phyloP scores from a whole-genome alignment of 2,888 invertebrate species.

The Eupeodes latifasciatus region DNA sequence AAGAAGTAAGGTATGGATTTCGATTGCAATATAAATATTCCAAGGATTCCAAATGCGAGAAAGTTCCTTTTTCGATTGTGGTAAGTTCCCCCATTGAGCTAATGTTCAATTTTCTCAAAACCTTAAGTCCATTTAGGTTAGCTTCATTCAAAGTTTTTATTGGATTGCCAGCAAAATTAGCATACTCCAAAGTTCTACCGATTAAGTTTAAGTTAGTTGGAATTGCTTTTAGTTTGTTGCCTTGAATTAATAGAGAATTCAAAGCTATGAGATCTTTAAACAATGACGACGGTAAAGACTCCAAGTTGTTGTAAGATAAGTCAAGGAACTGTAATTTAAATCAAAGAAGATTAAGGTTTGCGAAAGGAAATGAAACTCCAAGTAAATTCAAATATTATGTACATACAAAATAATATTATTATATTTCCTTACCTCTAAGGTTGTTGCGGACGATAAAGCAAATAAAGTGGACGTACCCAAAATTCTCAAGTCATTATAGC shows the following conservation, averaged over 20 bases:
- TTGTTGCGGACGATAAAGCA: slow-evolving; percentile 85
- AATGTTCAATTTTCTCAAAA: slow-evolving; percentile 86
- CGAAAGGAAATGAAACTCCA: no score
- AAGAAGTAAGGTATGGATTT: slow-evolving; percentile 85
- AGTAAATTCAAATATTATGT: no score
- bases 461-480: slow-evolving; percentile 86
- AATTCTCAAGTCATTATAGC: slow-evolving; percentile 87
- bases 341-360: background rate
- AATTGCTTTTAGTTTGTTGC: slow-evolving; percentile 86
- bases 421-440: slow-evolving; percentile 85
- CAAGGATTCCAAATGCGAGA: slow-evolving; percentile 84
- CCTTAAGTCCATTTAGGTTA: slow-evolving; percentile 86
- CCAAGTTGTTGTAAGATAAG: slow-evolving; percentile 86
- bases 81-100: slow-evolving; percentile 86
- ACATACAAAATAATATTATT: no score
- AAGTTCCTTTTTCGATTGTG: slow-evolving; percentile 86
- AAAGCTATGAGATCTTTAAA: slow-evolving; percentile 85
- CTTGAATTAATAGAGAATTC: slow-evolving; percentile 86
- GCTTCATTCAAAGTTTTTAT: slow-evolving; percentile 86
- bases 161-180: slow-evolving; percentile 87
- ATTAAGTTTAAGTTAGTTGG: slow-evolving; percentile 86
- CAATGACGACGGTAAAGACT: slow-evolving; percentile 85
- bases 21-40: slow-evolving; percentile 85
- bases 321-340: slow-evolving; percentile 85
- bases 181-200: slow-evolving; percentile 85